Evolutionary conservation across 2,888 invertebrate genomes (phyloP), one percentile per base, ranked within the genome.

Genomic region (Drosophila setosimentum): DNA sequence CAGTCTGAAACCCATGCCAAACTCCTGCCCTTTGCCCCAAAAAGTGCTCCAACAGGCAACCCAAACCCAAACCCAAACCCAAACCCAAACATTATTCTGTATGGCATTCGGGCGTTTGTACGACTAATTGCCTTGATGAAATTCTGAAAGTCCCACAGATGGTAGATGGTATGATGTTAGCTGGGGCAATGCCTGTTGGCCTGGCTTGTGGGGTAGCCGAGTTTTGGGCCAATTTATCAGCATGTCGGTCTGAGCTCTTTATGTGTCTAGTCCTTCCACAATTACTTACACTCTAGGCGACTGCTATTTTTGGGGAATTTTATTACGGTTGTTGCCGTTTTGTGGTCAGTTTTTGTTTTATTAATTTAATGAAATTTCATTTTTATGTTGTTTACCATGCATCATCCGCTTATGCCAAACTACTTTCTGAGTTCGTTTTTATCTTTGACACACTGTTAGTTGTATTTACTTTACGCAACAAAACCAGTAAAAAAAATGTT

Each of bases 91-190:
- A 21, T 45, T 45, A 24, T 63, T 64, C 35, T 29, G n/a, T 51
- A 61, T 68, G 68, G 64, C 73, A 71, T 73, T 83, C 61, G 65
- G 68, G 59, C 71, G 59, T 68, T 83, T 72, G 57, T 61, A 67
- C 82, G 68, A 82, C 82, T 87, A 87, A 89, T 90, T 89, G 89
- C 61, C 70, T 77, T 90, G 85, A 89, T 89, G 87, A 90, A 87
- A 89, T 78, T 89, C 73, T 74, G 69, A 72, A 76, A 75, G 77
- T 50, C 48, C 59, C 35, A 16, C 50, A n/a, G 27, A 21, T 18
- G 37, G 7, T 2, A 32, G 30, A 32, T 13, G n/a, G 8, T 16
- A 40, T 5, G 30, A 33, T 5, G 40, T 45, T 45, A 24, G 35
- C 30, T 42, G 5, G 24, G n/a, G 13, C 27, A 48, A 18, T 60